Conservation (phyloP, 2,113 vertebrate species). For the Pavo muticus region DNA sequence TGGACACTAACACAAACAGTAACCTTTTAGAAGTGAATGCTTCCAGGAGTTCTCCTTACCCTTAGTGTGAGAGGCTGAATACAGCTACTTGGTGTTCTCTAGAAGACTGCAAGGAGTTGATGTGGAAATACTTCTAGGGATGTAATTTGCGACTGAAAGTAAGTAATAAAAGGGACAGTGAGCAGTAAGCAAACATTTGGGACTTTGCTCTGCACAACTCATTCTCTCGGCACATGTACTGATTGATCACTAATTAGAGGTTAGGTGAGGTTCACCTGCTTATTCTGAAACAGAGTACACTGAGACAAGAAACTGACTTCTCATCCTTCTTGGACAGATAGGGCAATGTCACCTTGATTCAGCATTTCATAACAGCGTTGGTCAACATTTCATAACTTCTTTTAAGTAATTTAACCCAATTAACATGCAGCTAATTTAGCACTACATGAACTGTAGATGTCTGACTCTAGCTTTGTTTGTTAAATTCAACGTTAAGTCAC, state of each 20-base stretch:
- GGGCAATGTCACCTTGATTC: background rate
- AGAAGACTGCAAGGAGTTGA: background rate
- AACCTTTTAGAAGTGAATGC: background rate
- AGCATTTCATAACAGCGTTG: background rate
- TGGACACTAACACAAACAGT: background rate
- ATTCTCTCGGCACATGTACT: accelerated
- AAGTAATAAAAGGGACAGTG: background rate
- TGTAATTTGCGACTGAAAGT: background rate
- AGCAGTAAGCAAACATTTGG: background rate
- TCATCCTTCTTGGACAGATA: background rate
- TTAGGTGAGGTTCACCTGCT: background rate
- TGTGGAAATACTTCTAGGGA: background rate
- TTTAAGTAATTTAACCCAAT: conserved; percentile 30
- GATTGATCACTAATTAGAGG: background rate
- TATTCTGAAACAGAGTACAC: background rate
- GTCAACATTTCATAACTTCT: conserved; percentile 2
- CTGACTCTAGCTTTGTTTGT: background rate
- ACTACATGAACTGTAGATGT: background rate
- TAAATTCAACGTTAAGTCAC: background rate
- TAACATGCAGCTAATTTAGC: conserved; percentile 33
- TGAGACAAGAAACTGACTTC: background rate
- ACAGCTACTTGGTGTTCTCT: background rate
- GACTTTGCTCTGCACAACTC: background rate
- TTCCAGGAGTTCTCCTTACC: background rate
- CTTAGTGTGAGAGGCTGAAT: background rate